Evolutionary conservation across 2,113 vertebrate species (phyloP).

Genomic region (Alectura lathami): DNA sequence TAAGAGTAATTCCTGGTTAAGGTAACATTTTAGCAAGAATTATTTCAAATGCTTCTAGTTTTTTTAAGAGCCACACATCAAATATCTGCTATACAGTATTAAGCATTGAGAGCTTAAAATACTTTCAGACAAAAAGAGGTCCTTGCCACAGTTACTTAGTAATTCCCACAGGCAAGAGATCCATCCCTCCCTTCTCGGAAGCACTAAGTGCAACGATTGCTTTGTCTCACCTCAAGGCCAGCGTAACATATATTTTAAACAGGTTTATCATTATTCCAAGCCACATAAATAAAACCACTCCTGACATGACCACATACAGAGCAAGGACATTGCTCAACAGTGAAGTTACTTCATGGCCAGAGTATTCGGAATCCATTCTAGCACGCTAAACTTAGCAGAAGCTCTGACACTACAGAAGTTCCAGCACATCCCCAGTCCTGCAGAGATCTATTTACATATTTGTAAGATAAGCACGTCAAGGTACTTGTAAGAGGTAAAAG

Average conservation of each 20-base stretch:
- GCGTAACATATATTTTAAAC: background rate
- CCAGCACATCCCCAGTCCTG: background rate
- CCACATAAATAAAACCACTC: background rate
- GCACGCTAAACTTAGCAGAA: background rate
- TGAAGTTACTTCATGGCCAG: background rate
- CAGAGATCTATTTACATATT: constrained; percentile 7
- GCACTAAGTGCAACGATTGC: fast-evolving
- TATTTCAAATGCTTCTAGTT: background rate
- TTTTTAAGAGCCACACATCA: background rate
- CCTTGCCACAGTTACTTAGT: background rate
- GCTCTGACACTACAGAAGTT: background rate
- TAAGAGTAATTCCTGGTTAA: background rate
- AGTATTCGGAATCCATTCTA: background rate
- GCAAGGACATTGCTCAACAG: background rate
- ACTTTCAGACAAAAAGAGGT: background rate
- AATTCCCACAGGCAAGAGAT: background rate
- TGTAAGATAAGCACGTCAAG: constrained; percentile 4
- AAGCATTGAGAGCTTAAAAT: background rate
- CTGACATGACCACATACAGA: background rate
- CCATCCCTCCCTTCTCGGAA: background rate
- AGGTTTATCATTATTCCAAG: background rate
- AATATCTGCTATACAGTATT: background rate
- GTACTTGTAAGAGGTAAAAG: background rate
- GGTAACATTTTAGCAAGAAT: background rate
- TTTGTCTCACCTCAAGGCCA: background rate